Conservation (phyloP, 2,888 invertebrate genomes). For the Polietes domitor region DNA sequence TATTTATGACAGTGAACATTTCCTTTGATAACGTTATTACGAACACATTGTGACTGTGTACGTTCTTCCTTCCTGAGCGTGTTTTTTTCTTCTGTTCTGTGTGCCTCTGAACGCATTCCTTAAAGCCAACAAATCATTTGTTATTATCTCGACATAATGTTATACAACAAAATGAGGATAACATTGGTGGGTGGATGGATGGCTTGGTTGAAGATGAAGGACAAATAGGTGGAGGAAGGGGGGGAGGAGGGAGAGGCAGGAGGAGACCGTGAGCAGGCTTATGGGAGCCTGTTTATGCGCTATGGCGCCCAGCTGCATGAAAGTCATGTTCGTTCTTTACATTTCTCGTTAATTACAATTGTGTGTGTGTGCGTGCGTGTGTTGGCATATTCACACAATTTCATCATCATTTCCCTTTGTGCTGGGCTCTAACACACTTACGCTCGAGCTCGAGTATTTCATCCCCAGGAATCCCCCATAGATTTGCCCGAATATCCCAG, state of each 20-base stretch:
- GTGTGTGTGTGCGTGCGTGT: not conserved
- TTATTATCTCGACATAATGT: constrained; percentile 7
- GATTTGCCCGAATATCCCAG: not conserved
- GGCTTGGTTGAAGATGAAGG: not conserved
- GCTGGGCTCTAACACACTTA: not conserved
- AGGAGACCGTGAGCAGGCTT: not conserved
- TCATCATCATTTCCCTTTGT: not conserved
- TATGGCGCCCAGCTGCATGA: not conserved
- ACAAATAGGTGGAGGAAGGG: not conserved
- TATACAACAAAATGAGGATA: not conserved
- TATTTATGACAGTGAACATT: constrained; percentile 1
- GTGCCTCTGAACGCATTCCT: not conserved
- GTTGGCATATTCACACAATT: too few relatives aligned
- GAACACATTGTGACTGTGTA: not conserved
- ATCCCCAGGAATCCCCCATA: not conserved
- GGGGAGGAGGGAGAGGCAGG: not conserved
- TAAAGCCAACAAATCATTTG: constrained; percentile 12
- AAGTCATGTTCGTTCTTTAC: not conserved
- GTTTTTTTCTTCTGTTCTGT: not conserved
- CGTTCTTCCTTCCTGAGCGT: not conserved
- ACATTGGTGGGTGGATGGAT: not conserved
- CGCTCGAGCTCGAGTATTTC: not conserved
- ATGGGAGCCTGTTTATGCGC: not conserved
- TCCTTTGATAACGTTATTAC: not conserved
- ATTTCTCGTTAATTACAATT: not conserved